phyloP scores from a whole-genome alignment of 1,140 invertebrate species.

The Meloidogyne exigua region DNA sequence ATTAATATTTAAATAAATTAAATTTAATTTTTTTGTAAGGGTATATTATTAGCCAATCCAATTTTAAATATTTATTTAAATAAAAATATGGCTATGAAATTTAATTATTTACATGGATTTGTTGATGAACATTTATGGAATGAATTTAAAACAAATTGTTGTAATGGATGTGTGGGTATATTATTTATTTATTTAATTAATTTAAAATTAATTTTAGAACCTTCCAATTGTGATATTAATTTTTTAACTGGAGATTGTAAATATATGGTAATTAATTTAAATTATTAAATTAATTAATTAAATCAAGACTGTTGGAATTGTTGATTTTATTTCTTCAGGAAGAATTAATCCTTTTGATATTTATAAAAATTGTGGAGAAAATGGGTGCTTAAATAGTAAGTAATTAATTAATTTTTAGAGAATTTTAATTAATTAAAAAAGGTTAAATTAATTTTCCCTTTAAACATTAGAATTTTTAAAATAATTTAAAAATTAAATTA shows the following conservation, averaged over 20 bases:
- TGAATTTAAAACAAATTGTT: slow-evolving; percentile 49
- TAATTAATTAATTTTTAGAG: slow-evolving; percentile 7
- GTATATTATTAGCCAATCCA: slow-evolving; percentile 24
- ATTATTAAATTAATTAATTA: background rate
- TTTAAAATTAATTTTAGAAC: background rate
- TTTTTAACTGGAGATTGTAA: background rate
- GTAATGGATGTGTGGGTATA: slow-evolving; percentile 23
- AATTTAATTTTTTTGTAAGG: slow-evolving; percentile 18
- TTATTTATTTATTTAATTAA: background rate
- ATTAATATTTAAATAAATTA: slow-evolving; percentile 13
- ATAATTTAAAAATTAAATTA: too few species aligned
- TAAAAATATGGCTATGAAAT: slow-evolving; percentile 42
- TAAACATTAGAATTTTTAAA: too few species aligned
- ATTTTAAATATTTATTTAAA: slow-evolving; percentile 36
- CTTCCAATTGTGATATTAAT: slow-evolving; percentile 12
- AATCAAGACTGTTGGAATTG: background rate
- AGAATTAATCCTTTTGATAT: slow-evolving; percentile 53
- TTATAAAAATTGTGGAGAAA: slow-evolving; percentile 48
- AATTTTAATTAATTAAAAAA: background rate
- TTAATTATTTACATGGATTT: slow-evolving; percentile 53
- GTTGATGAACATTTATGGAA: slow-evolving; percentile 57
- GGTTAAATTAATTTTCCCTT: background rate
- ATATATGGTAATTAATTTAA: slow-evolving; percentile 17
- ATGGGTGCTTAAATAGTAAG: too few species aligned
- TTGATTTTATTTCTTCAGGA: slow-evolving; percentile 47